Base-by-base conservation (phyloP, 2,888 invertebrate genomes). In the Limulus polyphemus region DNA sequence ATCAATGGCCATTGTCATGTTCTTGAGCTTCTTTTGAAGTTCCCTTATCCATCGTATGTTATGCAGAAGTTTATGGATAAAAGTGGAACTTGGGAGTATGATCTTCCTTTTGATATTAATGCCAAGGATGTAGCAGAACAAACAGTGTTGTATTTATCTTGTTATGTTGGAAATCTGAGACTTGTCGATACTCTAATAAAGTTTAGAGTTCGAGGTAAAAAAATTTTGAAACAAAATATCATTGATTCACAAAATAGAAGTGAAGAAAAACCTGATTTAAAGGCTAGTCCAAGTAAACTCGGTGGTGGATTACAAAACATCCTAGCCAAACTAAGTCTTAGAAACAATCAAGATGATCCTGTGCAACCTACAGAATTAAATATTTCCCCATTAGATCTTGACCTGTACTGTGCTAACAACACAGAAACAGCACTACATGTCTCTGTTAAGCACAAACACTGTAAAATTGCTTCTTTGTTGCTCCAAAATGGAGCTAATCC, bases 81-180 rank as follows among this genome's bases (percentile, higher is more conserved):
- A 49, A 80, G 82, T 2, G 86, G 86, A 16, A 82, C 84, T 61
- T 88, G 85, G 82, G 88, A 90, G 75, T 97, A 90, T 79, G 81
- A 82, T 46, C 82, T 88, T 76, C 85, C 93, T n/a, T 92, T 94
- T 75, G 94, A 97, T 77, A 83, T 95, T 57, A 98, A 98, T 78
- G 85, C 87, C 55, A 83, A 86, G 69, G 93, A 93, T 77, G 89
- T 87, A 5, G 88, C 88, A 47, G 91, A 90, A 0, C 92, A 94
- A 77, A 94, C 87, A 66, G 86, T 93, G 60, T 79, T 98, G 12
- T 94, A 94, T 77, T 84, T 93, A 65, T 90, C 95, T 12, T 87
- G 91, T 74, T 82, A 88, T 63, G 81, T 89, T 61, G 91, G 90
- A 17, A 90, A 90, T 75, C 80, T 83, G 64, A 83, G 85, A 63